A percentile compares a stretch with the other conserved stretches of the same genome.
These are phyloP conservation scores for Drosophila elegans DNA, from an alignment of 1,140 invertebrate species.

Conservation along the genomic window DNA sequence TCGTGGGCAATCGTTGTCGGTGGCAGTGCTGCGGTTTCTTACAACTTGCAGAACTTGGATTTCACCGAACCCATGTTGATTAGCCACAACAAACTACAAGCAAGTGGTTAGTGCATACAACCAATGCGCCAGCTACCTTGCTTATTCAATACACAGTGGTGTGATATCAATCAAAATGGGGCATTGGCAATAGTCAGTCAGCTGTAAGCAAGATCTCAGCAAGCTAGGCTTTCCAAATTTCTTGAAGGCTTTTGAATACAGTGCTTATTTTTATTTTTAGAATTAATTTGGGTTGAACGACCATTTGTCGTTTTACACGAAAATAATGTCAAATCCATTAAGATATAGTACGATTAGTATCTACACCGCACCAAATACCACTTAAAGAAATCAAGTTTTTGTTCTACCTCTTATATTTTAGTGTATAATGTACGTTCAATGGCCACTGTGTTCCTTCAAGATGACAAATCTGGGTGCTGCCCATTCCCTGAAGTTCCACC, in stretches of 20 bases:
- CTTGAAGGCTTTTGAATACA: too few relatives aligned
- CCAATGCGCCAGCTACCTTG: slow-evolving; percentile 7
- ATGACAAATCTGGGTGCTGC: neutral
- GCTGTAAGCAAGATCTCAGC: too few relatives aligned
- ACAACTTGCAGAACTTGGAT: slow-evolving; percentile 57
- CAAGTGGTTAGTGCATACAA: slow-evolving; percentile 17
- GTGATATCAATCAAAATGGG: neutral
- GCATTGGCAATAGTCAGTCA: too few relatives aligned
- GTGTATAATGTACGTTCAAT: neutral
- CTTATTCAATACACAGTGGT: slow-evolving; percentile 18
- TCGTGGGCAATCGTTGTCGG: neutral
- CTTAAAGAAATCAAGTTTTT: too few relatives aligned
- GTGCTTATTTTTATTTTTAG: too few relatives aligned
- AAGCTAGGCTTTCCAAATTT: too few relatives aligned
- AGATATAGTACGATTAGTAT: too few relatives aligned
- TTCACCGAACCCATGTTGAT: neutral
- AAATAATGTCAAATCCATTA: too few relatives aligned
- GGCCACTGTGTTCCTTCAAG: neutral
- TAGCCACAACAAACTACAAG: slow-evolving; percentile 28
- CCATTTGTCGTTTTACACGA: too few relatives aligned
- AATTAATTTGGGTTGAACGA: too few relatives aligned
- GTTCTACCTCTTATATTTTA: neutral
- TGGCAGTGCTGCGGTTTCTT: slow-evolving; percentile 65
- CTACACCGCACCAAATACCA: too few relatives aligned
- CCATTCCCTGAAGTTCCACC: neutral